Base-by-base conservation (phyloP, 2,797 vertebrate species). In the Peromyscus nudipes region DNA sequence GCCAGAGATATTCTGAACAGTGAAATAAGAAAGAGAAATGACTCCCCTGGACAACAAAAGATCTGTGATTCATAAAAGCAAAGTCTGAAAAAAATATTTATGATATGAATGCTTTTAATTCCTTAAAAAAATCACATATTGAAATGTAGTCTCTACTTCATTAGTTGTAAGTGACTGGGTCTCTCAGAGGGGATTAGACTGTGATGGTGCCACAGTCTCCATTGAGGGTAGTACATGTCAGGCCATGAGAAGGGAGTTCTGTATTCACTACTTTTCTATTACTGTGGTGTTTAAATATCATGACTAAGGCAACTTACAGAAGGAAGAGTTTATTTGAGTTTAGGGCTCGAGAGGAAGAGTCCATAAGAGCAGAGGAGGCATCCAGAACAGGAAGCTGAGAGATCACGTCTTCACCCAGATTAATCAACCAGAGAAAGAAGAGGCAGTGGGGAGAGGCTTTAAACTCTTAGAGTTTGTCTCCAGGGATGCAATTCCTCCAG, bases 241-340 rank as follows among this genome's bases (percentile, higher is more conserved):
- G 31, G 10, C 6, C 12, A 69, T 6, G 46, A 79, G 60, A 46
- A 85, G 37, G 43, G 3, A 65, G 11, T 62, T 85, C 29, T 49
- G 29, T n/a, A 12, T 49, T 67, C 34, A 3, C 14, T 67, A 49
- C 62, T 49, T 34, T 34, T 67, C 6, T 67, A 19, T 23, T 34
- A 49, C 19, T 13, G 21, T 67, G 29, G 25, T 34, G 11, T 67
- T 34, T 8, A 49, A 67, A 25, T 2, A 1, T 10, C 10, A 85
- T 5, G 11, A n/a, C 2, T 9, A 65, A 21, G 40, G 3, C 0
- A 0, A 23, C 27, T 85, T 85, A 67, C 1, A 67, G 40, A 14
- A 67, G 16, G 60, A 46, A 67, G 40, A 19, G 17, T 65, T 84
- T n/a, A 23, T 34, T 67, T 34, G 43, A 85, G 6, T 43, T 23